Percentiles rank a stretch among this genome's conserved stretches.
Conservation (phyloP, 2,888 invertebrate species). For the Macaria liturata region DNA sequence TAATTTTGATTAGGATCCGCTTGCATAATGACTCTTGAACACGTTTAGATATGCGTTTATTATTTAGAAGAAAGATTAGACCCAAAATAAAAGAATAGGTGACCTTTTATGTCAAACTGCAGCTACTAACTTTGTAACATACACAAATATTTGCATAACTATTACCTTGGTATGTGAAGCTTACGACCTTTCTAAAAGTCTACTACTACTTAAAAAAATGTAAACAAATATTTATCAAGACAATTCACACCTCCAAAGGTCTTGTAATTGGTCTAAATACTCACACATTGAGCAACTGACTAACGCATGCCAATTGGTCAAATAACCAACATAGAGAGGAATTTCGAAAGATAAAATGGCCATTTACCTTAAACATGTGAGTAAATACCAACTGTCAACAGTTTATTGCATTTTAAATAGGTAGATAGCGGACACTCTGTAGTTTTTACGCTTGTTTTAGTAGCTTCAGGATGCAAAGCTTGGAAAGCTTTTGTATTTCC, state of each 20-base stretch:
- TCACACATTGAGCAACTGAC: slow-evolving; percentile 16
- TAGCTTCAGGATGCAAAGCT: too few relatives aligned
- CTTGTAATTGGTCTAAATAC: slow-evolving; percentile 19
- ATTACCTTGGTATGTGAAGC: too few relatives aligned
- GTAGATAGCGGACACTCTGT: slow-evolving; percentile 8
- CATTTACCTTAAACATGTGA: slow-evolving; percentile 25
- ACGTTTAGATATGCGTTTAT: too few relatives aligned
- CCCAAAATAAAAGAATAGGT: too few relatives aligned
- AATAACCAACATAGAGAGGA: slow-evolving; percentile 15
- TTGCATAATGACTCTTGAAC: too few relatives aligned
- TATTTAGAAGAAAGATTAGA: too few relatives aligned
- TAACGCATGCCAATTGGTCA: slow-evolving; percentile 25
- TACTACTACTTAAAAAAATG: neutral
- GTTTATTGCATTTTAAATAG: slow-evolving; percentile 23
- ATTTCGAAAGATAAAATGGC: slow-evolving; percentile 29
- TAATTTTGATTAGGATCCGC: too few relatives aligned
- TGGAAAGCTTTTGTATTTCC: too few relatives aligned
- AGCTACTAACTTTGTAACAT: too few relatives aligned
- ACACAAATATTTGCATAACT: too few relatives aligned
- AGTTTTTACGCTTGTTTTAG: neutral
- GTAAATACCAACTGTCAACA: slow-evolving; percentile 20
- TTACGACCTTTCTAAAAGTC: too few relatives aligned
- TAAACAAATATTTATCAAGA: slow-evolving; percentile 4
- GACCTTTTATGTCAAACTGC: too few relatives aligned
- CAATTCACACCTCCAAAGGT: slow-evolving; percentile 10